Percentiles rank a stretch among this genome's conserved stretches.
Evolutionary conservation across 1,140 invertebrate species (phyloP).

Genomic region (Bombus waltoni): DNA sequence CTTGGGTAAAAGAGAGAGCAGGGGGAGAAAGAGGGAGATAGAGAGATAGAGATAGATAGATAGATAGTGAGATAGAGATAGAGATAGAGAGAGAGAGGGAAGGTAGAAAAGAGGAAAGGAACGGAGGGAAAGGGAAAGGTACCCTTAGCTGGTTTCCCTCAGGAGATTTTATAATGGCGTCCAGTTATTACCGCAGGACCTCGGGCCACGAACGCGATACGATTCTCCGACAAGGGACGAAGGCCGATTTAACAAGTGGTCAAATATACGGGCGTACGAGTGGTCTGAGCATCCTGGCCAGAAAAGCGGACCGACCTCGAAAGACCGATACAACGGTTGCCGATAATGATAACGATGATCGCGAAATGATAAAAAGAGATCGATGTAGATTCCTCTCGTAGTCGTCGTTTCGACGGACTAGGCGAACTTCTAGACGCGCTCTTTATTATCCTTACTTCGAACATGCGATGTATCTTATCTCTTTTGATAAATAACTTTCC

Average conservation of each 20-base stretch:
- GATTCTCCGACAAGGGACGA: constrained; percentile 79
- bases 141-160: constrained; percentile 81
- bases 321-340: constrained; percentile 51
- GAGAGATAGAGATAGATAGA: constrained; percentile 60
- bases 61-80: not conserved
- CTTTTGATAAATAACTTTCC: not conserved
- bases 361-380: constrained; percentile 40
- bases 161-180: constrained; percentile 83
- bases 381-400: not conserved
- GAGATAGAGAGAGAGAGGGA: not conserved
- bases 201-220: constrained; percentile 80
- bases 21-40: not conserved
- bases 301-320: constrained; percentile 30
- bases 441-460: not conserved
- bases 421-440: not conserved
- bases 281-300: constrained; percentile 44
- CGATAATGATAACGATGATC: constrained; percentile 57
- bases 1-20: not conserved
- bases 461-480: not conserved
- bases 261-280: constrained; percentile 65
- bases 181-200: constrained; percentile 82
- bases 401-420: not conserved
- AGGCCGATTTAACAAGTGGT: constrained; percentile 76
- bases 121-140: constrained; percentile 54
- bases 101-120: constrained; percentile 2